These are phyloP conservation scores for Nerophis ophidion DNA, from an alignment of 2,113 vertebrate genomes.

Conservation along the genomic window DNA sequence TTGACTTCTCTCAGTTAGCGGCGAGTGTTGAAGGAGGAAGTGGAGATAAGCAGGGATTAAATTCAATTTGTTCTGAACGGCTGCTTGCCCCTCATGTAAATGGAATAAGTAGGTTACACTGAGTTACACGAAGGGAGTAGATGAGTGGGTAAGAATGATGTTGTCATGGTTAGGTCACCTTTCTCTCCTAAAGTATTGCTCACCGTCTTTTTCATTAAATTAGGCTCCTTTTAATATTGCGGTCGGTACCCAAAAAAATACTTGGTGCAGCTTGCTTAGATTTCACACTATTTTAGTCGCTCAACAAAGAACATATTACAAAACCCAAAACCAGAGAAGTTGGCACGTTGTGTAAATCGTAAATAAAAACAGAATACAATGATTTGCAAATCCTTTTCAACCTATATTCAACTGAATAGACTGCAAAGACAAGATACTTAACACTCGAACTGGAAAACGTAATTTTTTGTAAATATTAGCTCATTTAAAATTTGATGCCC, in stretches of 20 bases:
- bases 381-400: too few species aligned
- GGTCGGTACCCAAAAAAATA: not conserved
- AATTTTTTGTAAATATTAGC: too few species aligned
- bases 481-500: too few species aligned
- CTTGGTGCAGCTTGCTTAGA: too few species aligned
- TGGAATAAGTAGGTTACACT: slow-evolving; percentile 53
- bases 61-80: slow-evolving; percentile 58
- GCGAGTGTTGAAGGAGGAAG: slow-evolving; percentile 54
- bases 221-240: not conserved
- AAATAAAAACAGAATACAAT: too few species aligned
- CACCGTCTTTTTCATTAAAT: not conserved
- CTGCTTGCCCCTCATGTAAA: slow-evolving; percentile 54
- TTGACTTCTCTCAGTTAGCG: slow-evolving; percentile 57
- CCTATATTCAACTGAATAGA: too few species aligned
- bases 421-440: too few species aligned
- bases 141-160: slow-evolving; percentile 21
- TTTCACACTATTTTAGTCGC: too few species aligned
- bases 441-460: too few species aligned
- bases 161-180: slow-evolving; percentile 22
- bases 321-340: too few species aligned
- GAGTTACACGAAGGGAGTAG: slow-evolving; percentile 13
- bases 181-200: slow-evolving; percentile 18
- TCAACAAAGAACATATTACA: too few species aligned
- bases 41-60: slow-evolving; percentile 58
- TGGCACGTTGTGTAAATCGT: too few species aligned